These are phyloP conservation scores for Ancistrus triradiatus DNA, from an alignment of 2,113 vertebrate species.

Conservation along the genomic window DNA sequence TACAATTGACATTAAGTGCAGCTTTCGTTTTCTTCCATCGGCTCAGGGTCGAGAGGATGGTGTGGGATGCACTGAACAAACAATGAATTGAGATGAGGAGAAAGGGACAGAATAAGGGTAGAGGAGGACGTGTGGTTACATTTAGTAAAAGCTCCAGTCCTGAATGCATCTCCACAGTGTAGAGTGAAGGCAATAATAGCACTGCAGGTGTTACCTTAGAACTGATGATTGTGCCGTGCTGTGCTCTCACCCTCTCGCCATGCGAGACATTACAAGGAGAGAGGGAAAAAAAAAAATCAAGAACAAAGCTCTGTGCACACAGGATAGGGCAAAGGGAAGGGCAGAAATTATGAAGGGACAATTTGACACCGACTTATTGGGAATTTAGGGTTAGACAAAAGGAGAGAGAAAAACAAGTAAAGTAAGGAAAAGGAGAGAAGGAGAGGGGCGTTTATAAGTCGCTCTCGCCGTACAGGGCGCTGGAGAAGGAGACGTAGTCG, in stretches of 20 bases:
- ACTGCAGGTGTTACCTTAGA: conserved; percentile 20
- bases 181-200: background rate
- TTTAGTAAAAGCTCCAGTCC: conserved; percentile 1
- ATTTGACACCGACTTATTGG: background rate
- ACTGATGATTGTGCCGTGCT: conserved; percentile 7
- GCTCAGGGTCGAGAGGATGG: background rate
- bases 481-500: conserved; percentile 92
- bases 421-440: background rate
- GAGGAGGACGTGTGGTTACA: background rate
- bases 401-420: conserved; percentile 38
- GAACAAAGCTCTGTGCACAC: background rate
- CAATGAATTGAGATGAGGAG: background rate
- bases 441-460: conserved; percentile 75
- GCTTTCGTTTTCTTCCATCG: background rate
- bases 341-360: conserved; percentile 34
- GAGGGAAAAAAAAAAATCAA: background rate
- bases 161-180: background rate
- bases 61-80: background rate
- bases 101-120: background rate
- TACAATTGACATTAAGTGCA: background rate
- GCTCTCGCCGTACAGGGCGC: conserved; percentile 85
- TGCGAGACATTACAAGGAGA: conserved; percentile 12
- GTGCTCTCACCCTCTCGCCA: background rate
- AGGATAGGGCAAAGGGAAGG: conserved; percentile 28
- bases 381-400: conserved; percentile 11